phyloP scores from a whole-genome alignment of 2,888 invertebrate species.

The Maniola hyperantus region DNA sequence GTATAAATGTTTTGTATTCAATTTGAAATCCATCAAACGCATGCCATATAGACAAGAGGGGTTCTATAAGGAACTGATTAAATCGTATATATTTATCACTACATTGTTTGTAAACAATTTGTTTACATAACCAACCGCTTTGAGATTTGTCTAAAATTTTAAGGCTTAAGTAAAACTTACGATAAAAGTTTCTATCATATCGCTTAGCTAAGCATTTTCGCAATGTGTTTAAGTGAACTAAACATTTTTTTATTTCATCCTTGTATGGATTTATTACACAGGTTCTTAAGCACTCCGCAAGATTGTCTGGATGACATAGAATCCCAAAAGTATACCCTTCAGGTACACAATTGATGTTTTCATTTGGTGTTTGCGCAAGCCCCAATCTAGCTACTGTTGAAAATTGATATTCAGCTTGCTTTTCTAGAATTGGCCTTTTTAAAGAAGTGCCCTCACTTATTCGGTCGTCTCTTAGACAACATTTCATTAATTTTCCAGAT shows the following conservation, averaged over 20 bases:
- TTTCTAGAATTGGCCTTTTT: conserved; percentile 57
- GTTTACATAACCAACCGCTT: conserved; percentile 70
- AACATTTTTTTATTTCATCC: conserved; percentile 66
- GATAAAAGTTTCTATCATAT: conserved; percentile 59
- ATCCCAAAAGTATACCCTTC: conserved; percentile 73
- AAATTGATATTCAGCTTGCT: conserved; percentile 67
- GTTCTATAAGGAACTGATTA: conserved; percentile 70
- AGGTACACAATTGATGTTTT: conserved; percentile 72
- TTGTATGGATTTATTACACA: conserved; percentile 62
- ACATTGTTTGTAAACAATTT: conserved; percentile 69
- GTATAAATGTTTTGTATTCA: conserved; percentile 75
- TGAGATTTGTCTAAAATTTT: conserved; percentile 63
- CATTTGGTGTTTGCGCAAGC: conserved; percentile 68
- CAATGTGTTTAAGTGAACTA: conserved; percentile 70
- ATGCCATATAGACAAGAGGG: conserved; percentile 69
- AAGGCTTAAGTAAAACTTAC: conserved; percentile 56
- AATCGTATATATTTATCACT: conserved; percentile 66
- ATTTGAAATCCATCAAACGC: conserved; percentile 72
- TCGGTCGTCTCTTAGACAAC: conserved; percentile 66
- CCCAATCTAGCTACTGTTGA: conserved; percentile 61
- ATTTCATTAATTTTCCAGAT: conserved; percentile 46
- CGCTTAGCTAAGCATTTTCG: conserved; percentile 57
- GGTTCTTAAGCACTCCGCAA: conserved; percentile 67
- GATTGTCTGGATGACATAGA: conserved; percentile 62
- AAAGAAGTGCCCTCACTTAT: conserved; percentile 58